These are phyloP conservation scores for Mungos mungo DNA, from an alignment of 2,113 vertebrate species.

Conservation along the genomic window DNA sequence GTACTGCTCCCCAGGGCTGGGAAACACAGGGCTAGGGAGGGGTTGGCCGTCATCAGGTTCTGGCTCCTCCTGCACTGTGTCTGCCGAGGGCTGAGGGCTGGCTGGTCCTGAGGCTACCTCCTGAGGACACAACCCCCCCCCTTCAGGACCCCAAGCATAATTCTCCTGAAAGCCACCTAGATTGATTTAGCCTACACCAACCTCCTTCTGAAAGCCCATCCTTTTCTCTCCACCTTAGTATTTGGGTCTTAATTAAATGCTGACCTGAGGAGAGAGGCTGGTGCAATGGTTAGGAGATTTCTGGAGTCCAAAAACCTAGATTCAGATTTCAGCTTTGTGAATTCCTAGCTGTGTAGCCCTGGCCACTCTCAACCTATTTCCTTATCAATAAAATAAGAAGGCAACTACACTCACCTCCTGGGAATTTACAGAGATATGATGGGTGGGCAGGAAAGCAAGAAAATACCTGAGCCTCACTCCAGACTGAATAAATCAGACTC, in stretches of 20 bases:
- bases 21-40: not conserved
- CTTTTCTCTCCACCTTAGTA: not conserved
- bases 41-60: not conserved
- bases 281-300: not conserved
- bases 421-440: not conserved
- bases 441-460: not conserved
- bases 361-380: not conserved
- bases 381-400: not conserved
- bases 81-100: not conserved
- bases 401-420: not conserved
- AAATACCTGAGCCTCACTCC: not conserved
- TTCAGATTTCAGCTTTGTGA: not conserved
- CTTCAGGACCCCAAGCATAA: not conserved
- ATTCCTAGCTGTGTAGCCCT: not conserved
- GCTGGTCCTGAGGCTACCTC: not conserved
- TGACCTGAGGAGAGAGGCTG: not conserved
- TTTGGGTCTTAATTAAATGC: not conserved
- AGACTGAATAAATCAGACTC: not conserved
- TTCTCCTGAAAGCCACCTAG: not conserved
- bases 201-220: not conserved
- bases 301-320: not conserved
- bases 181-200: not conserved
- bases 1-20: too few species aligned
- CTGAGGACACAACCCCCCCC: not conserved
- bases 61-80: not conserved